Evolutionary conservation across 1,140 invertebrate genomes (phyloP).

Genomic region (fruit fly (Drosophila melanogaster)): DNA sequence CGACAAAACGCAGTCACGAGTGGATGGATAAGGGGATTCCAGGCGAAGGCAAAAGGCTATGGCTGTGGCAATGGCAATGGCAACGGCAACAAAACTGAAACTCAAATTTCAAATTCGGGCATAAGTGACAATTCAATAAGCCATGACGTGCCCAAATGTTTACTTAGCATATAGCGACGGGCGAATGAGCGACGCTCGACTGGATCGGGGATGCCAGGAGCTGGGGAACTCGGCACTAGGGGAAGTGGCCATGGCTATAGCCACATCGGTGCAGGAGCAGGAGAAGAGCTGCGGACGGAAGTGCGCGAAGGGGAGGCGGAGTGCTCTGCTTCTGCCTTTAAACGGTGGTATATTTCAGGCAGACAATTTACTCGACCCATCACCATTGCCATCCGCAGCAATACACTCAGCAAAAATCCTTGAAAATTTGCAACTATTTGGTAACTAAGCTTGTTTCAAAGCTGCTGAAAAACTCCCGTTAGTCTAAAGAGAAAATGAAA

Average conservation of each 20-base stretch:
- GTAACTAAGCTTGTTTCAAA: no score
- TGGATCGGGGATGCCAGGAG: constrained; percentile 13
- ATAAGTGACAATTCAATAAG: constrained; percentile 84
- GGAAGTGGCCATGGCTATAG: constrained; percentile 10
- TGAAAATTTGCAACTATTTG: neutral
- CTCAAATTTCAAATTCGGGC: constrained; percentile 69
- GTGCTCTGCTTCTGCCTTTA: constrained; percentile 65
- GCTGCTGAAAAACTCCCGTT: no score
- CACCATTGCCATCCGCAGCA: constrained; percentile 30
- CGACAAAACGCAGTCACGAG: constrained; percentile 44
- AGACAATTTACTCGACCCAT: constrained; percentile 73
- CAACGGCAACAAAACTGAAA: constrained; percentile 70
- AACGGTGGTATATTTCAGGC: constrained; percentile 74
- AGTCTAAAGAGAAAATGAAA: no score
- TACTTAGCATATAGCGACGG: constrained; percentile 82
- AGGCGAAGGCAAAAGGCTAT: no score
- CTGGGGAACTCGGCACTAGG: neutral
- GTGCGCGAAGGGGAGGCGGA: constrained; percentile 27
- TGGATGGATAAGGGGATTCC: constrained; percentile 1
- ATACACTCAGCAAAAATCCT: constrained; percentile 2
- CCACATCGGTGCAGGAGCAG: neutral
- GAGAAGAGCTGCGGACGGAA: constrained; percentile 39
- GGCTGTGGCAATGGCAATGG: neutral
- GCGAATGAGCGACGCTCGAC: constrained; percentile 77
- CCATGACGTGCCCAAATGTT: constrained; percentile 83